These are phyloP conservation scores for Tachysurus fulvidraco DNA, from an alignment of 2,113 vertebrate species.

Conservation along the genomic window DNA sequence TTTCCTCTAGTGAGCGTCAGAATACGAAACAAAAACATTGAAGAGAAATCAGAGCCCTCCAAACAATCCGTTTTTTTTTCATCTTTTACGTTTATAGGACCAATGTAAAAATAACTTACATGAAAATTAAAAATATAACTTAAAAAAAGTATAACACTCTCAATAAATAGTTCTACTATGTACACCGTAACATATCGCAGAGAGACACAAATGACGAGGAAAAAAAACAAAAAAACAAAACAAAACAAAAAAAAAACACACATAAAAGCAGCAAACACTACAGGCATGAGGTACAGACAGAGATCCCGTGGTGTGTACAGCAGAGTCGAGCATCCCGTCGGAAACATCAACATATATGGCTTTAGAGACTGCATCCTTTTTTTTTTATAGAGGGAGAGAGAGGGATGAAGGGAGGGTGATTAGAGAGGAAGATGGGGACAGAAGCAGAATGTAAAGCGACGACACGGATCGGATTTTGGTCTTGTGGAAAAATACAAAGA, in stretches of 20 bases:
- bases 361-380: constrained; percentile 78
- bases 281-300: constrained; percentile 95
- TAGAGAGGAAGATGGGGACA: too few species aligned
- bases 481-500: neutral
- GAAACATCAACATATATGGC: constrained; percentile 76
- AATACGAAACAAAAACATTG: constrained; percentile 53
- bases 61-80: constrained; percentile 59
- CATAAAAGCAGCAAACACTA: constrained; percentile 93
- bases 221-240: neutral
- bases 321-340: constrained; percentile 82
- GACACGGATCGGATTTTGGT: neutral
- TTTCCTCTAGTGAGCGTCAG: constrained; percentile 62
- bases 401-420: constrained; percentile 54
- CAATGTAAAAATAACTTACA: constrained; percentile 99
- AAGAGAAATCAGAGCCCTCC: constrained; percentile 62
- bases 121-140: constrained; percentile 99
- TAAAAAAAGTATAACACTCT: constrained; percentile 95
- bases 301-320: constrained; percentile 85
- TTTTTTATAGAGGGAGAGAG: constrained; percentile 58
- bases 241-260: neutral
- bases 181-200: constrained; percentile 97
- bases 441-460: constrained; percentile 14
- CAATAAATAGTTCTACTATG: constrained; percentile 99
- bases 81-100: constrained; percentile 76
- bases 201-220: constrained; percentile 92